Evolutionary conservation across 2,888 invertebrate genomes (phyloP).

Genomic region (Apodemia hepburni): DNA sequence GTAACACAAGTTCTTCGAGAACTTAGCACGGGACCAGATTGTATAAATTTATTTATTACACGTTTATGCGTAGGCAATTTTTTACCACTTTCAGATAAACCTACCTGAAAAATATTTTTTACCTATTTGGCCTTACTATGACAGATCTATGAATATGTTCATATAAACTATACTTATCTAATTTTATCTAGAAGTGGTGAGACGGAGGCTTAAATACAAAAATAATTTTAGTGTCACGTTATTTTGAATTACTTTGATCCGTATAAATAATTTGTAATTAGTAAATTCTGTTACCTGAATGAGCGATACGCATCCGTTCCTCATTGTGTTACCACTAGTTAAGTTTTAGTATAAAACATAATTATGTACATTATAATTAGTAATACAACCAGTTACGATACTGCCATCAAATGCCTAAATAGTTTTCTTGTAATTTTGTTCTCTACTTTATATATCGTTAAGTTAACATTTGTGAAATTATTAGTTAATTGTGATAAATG

Average conservation of each 20-base stretch:
- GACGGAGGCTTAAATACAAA: background rate
- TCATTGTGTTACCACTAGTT: constrained; percentile 77
- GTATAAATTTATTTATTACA: background rate
- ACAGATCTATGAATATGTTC: background rate
- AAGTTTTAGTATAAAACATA: constrained; percentile 66
- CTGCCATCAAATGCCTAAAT: constrained; percentile 80
- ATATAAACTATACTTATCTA: background rate
- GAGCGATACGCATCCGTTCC: constrained; percentile 73
- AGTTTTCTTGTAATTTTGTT: constrained; percentile 60
- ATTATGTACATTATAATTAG: constrained; percentile 72
- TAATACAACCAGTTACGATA: constrained; percentile 75
- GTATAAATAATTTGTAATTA: constrained; percentile 36
- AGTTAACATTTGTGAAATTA: constrained; percentile 68
- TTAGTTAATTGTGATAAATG: constrained; percentile 73
- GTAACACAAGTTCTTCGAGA: too few species aligned
- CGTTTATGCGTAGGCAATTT: background rate
- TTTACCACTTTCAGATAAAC: constrained; percentile 1
- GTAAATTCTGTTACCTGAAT: constrained; percentile 70
- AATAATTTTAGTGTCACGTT: constrained; percentile 1
- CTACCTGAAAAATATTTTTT: background rate
- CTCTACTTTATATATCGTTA: constrained; percentile 53
- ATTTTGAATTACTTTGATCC: constrained; percentile 24
- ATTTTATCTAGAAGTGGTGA: constrained; percentile 4
- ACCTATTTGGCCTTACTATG: background rate
- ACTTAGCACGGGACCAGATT: too few species aligned